Evolutionary conservation across 2,113 vertebrate species (phyloP), one percentile per base, ranked within the genome.

Genomic region (Menura novaehollandiae): DNA sequence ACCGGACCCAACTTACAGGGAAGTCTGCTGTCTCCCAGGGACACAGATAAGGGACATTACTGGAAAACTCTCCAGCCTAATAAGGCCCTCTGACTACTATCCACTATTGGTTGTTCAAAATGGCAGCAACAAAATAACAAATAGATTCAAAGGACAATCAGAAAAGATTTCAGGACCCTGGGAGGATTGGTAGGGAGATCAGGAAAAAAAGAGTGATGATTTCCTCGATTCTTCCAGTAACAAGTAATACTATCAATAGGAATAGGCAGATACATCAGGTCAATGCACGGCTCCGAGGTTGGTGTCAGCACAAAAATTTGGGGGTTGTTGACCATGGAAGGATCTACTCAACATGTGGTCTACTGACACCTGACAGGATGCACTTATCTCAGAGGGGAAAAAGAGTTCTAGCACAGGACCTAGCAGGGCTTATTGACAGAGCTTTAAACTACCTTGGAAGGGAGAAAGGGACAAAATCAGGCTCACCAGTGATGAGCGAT

Each of bases 221-320:
- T 56, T 41, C 43, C 8, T 66, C 30, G 16, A 9, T 30, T 58
- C 72, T 58, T 56, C 13, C 82, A 49, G 10, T 33, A 64, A 64
- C 18, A 46, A n/a, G 15, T 24, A 56, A 56, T 47, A 64, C 39
- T n/a, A 41, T 35, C 5, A 19, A 58, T 41, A 85, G 13, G 16
- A 67, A 30, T 30, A 49, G 43, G 43, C 10, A 56, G 30, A 49
- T 49, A 8, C 35, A 41, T 56, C 13, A 66, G 15, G 13, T 41
- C 43, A 46, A 4, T 24, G 12, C 15, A n/a, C 30, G 30, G 35
- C 35, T 56, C 30, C 8, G 12, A 85, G 30, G 16, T 1, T 30
- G 30, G 35, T 35, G 24, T 30, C 60, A 30, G n/a, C 0, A 0
- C 8, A 58, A 39, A 56, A 56, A 75, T 11, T 2, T 24, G 6